Conservation (phyloP, 2,888 invertebrate genomes). For the Alloscopus bannaensis region DNA sequence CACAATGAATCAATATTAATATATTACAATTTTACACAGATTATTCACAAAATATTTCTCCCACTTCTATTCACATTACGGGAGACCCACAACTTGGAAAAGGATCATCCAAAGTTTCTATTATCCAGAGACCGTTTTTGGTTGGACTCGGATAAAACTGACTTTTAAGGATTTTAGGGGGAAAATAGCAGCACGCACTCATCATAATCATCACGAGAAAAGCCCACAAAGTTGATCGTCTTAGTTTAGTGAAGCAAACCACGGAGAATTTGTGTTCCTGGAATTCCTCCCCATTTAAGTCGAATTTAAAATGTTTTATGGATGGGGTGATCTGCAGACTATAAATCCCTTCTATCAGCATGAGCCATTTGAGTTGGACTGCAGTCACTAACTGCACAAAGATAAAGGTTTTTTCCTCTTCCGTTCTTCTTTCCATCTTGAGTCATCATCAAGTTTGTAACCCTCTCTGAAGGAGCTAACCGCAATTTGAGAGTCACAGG, state of each 20-base stretch:
- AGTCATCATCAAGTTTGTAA: slow-evolving; percentile 22
- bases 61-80: slow-evolving; percentile 24
- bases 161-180: background rate
- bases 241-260: slow-evolving; percentile 56
- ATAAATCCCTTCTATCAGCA: slow-evolving; percentile 62
- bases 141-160: background rate
- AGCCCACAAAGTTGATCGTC: slow-evolving; percentile 14
- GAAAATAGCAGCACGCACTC: background rate
- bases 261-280: slow-evolving; percentile 48
- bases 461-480: slow-evolving; percentile 42
- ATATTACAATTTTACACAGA: slow-evolving; percentile 5
- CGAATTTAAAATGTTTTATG: slow-evolving; percentile 62
- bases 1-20: slow-evolving; percentile 7
- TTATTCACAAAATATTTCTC: slow-evolving; percentile 15
- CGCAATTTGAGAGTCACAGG: slow-evolving; percentile 54
- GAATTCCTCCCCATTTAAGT: slow-evolving; percentile 49
- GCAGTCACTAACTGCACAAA: slow-evolving; percentile 28
- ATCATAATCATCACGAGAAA: background rate
- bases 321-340: slow-evolving; percentile 54
- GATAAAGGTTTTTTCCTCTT: slow-evolving; percentile 46
- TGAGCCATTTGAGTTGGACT: slow-evolving; percentile 47
- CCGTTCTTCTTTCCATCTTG: background rate
- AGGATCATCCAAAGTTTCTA: slow-evolving; percentile 11
- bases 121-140: slow-evolving; percentile 44
- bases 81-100: slow-evolving; percentile 27